Conservation (phyloP, 2,797 vertebrate genomes). For the Percopsis omiscomaycus region DNA sequence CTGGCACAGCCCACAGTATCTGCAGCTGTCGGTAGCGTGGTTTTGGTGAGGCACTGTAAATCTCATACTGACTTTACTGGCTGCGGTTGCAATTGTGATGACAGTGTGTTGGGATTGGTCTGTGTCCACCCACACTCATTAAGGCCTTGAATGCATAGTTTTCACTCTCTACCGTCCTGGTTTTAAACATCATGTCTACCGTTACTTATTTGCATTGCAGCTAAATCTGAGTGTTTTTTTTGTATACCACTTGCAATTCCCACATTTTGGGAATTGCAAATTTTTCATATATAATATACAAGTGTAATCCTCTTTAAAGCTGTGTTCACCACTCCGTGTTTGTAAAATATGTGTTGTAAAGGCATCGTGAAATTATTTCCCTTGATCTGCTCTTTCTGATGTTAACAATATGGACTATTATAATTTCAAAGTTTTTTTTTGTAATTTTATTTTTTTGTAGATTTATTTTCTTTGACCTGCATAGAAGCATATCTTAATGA, state of each 20-base stretch:
- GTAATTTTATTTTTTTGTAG: conserved; percentile 9
- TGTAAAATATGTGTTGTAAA: background rate
- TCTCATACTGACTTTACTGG: conserved; percentile 54
- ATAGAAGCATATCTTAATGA: conserved; percentile 18
- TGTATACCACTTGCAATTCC: conserved; percentile 14
- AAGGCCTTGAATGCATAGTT: conserved; percentile 21
- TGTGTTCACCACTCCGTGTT: conserved; percentile 6
- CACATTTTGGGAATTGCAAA: too few species aligned
- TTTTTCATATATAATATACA: conserved; percentile 9
- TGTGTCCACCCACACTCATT: conserved; percentile 44
- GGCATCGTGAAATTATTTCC: conserved; percentile 23
- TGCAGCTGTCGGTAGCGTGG: conserved; percentile 70
- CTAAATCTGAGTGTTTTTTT: conserved; percentile 17
- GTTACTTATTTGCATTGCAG: conserved; percentile 13
- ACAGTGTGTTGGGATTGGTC: conserved; percentile 56
- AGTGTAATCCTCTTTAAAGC: too few species aligned
- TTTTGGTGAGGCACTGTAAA: conserved; percentile 52
- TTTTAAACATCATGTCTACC: conserved; percentile 21
- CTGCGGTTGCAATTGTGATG: conserved; percentile 60
- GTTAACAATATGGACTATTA: conserved; percentile 30
- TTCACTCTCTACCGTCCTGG: conserved; percentile 8
- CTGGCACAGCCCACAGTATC: conserved; percentile 54
- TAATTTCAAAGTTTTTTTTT: conserved; percentile 26
- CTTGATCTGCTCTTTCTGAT: conserved; percentile 28
- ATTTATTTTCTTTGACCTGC: too few species aligned